A percentile compares a stretch with the other conserved stretches of the same genome.
phyloP scores from a whole-genome alignment of 53 echinoderm and acorn worm genomes.

The Echinometra lucunter region DNA sequence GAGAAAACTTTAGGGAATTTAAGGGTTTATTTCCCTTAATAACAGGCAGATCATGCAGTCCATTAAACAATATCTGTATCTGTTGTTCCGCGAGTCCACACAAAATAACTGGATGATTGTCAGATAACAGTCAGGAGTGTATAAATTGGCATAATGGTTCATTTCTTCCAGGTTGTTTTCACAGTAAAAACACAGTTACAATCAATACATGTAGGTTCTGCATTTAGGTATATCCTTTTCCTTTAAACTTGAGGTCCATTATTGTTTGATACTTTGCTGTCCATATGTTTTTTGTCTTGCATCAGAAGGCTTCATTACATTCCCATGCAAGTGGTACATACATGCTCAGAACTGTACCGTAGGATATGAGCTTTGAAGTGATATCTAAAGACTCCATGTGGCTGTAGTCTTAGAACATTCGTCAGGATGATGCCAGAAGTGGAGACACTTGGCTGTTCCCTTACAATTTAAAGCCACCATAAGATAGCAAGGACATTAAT shows the following conservation, averaged over 20 bases:
- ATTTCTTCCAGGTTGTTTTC: not conserved
- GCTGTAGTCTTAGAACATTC: not conserved
- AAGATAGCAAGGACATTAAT: slow-evolving; percentile 58
- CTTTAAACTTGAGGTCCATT: not conserved
- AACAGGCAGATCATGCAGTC: not conserved
- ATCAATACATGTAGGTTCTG: not conserved
- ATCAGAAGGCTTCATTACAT: not conserved
- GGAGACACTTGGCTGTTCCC: slow-evolving; percentile 54
- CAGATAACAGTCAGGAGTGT: not conserved
- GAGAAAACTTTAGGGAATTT: not conserved
- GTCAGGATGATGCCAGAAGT: not conserved
- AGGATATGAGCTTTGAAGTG: not conserved
- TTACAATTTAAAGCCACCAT: slow-evolving; percentile 27
- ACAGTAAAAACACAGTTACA: not conserved
- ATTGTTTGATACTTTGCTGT: not conserved
- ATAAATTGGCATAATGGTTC: not conserved
- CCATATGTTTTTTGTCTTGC: not conserved
- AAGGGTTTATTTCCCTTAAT: not conserved
- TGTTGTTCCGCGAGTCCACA: not conserved
- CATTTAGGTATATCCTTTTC: not conserved
- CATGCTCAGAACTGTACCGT: not conserved
- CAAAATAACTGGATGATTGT: not conserved
- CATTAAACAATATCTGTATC: not conserved
- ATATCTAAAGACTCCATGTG: not conserved
- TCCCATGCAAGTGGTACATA: not conserved